Base-by-base conservation (phyloP, 1,140 invertebrate genomes). In the Lordiphosa stackelbergi region DNA sequence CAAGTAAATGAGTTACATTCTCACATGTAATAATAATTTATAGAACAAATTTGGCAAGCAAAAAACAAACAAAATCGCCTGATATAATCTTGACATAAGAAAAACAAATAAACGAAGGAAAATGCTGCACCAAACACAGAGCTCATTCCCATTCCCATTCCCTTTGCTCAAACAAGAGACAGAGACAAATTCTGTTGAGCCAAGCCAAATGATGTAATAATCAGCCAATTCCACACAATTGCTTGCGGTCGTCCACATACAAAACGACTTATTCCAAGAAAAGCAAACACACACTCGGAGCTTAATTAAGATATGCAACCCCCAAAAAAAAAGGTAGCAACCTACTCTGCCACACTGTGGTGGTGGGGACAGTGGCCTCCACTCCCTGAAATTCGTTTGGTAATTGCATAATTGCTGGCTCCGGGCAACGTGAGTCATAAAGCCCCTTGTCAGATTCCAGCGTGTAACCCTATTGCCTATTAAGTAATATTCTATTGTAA, bases 401-500 rank as follows among this genome's bases (percentile, higher is more conserved):
- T 70, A 73, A 73, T 79, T 78, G 75, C 74, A 78, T 78, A 78
- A 78, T 74, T 56, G 10, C 61, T 49, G 40, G 22, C 47, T 42
- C 36, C 10, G 38, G 43, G 43, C 12, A 46, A n/a, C 43, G 48
- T 64, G 61, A 65, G 51, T 66, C 61, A 56, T 37, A 52, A 59
- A 52, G 37, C 34, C 8, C 13, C 46, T 49, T 48, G 56, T 56
- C 37, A 46, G 62, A 60, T 66, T 69, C 65, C 43, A 45, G 58
- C 49, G 37, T 52, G 43, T 45, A 48, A 52, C 28, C n/a, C 65
- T 66, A 60, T 69, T 73, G 53, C 55, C 57, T 69, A 81, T 79
- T 81, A 81, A 81, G 75, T 81, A 81, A 81, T 81, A 81, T 81
- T 81, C 75, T 81, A 81, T 81, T 81, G 75, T 81, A 63, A 75